Evolutionary conservation across 2,113 vertebrate genomes (phyloP), one percentile per base, ranked within the genome.

Genomic region (Odobenus rosmarus): DNA sequence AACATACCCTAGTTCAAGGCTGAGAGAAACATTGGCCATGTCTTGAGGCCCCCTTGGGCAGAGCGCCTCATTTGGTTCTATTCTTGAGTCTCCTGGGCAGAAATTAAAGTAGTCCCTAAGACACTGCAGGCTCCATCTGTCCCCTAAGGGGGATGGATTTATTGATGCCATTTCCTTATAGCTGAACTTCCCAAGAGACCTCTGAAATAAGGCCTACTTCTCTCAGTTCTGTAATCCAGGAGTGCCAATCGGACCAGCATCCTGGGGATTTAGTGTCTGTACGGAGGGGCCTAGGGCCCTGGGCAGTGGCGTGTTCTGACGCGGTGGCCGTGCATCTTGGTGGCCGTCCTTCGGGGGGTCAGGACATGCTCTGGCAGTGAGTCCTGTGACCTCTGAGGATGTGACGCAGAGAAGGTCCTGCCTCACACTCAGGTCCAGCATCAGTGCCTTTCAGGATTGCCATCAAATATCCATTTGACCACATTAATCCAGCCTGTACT

Each of bases 291-390:
- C 18, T 15, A 15, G 39, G 81, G 42, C 86, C 10, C n/a, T 51
- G 28, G 33, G 57, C n/a, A 69, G 51, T 4, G 33, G 2, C 51
- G 53, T 26, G 23, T n/a, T 51, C 83, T 53, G 84, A 71, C 11
- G 19, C 36, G 33, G 23, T 3, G 51, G 31, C 57, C 1, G 4
- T 6, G 8, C 11, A 3, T 14, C 28, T 0, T 7, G 9, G 19
- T 36, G 81, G 36, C 42, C 15, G 5, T 24, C 59, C 36, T 2
- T 12, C 26, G 59, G 11, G 28, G 72, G 59, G 4, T 61, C 69
- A 80, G 36, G 49, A 83, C 0, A 0, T 33, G 26, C 33, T 57
- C 12, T 31, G 61, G 5, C 46, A 51, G 33, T 31, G 36, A 92
- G 42, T 36, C 39, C 42, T 90, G n/a, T 26, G 21, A 33, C 28